Base-by-base conservation (phyloP, 1,140 invertebrate species). In the Homarus americanus region DNA sequence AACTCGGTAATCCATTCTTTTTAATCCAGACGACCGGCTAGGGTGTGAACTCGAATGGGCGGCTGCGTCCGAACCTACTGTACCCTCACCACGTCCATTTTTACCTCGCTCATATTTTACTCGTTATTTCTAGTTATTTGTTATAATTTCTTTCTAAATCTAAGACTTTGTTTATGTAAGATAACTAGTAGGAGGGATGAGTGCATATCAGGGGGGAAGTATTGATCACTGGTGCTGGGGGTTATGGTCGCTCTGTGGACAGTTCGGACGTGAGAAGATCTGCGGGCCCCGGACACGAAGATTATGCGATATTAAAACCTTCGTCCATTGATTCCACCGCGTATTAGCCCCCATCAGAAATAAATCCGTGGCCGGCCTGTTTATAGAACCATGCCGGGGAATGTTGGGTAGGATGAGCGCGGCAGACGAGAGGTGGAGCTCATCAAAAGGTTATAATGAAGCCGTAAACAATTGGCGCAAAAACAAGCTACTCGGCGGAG, bases 281-380 rank as follows among this genome's bases (percentile, higher is more conserved):
- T 76, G 82, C 69, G 63, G 88, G 80, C 34, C 44, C 63, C 49
- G 87, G 88, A 90, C 88, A 90, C 72, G 69, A 90, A 90, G 88
- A 90, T 90, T 90, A 90, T 78, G 82, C 80, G 80, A 90, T 90
- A 90, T 90, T 90, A 83, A 90, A 90, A 90, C 88, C 88, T 90
- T 78, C 80, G 88, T 86, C 88, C 80, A 90, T 90, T 90, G 88
- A 90, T 90, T 90, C 88, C 69, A 38, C 32, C 44, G 79, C 88
- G 88, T 84, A 90, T 90, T 90, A 90, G 88, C 80, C 82, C 34
- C 88, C 88, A 90, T 90, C 88, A 90, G 88, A 84, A 90, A 90
- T 90, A 90, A 90, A 90, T 90, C 88, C 88, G n/a, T 32, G 49
- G 88, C 80, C 80, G n/a, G 69, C 40, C 41, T 90, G 88, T 90